Conservation (phyloP, 2,113 vertebrate genomes). For the Terrapene triunguis region DNA sequence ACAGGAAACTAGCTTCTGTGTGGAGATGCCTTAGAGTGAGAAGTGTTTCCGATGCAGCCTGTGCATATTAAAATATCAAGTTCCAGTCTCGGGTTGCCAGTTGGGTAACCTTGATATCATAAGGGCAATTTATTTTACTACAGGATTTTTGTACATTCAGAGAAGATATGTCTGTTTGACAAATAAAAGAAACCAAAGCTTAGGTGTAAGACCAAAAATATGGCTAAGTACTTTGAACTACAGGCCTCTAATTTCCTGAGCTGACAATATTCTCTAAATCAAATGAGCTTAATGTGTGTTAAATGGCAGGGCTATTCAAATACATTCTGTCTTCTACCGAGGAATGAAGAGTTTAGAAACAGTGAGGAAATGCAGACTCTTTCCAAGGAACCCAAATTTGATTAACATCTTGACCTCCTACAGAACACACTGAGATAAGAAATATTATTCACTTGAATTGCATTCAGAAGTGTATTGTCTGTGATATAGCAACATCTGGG, state of each 20-base stretch:
- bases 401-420: background rate
- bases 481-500: background rate
- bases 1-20: conserved; percentile 26
- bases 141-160: conserved; percentile 25
- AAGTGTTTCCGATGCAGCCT: conserved; percentile 1
- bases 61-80: conserved; percentile 55
- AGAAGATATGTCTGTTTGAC: conserved; percentile 5
- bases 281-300: background rate
- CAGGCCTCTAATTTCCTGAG: background rate
- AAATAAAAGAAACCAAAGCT: conserved; percentile 45
- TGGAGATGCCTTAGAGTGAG: conserved; percentile 31
- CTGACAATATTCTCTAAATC: background rate
- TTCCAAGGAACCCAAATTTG: background rate
- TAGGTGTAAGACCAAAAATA: background rate
- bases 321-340: background rate
- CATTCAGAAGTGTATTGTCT: background rate
- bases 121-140: conserved; percentile 62
- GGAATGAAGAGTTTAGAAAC: background rate
- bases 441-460: background rate
- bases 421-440: too few relatives aligned
- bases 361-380: background rate
- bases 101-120: conserved; percentile 32
- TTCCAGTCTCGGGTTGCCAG: conserved; percentile 6
- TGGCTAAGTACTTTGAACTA: conserved; percentile 34
- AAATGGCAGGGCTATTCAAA: background rate